Conservation (phyloP, 1,140 invertebrate species). For the Muscidifurax raptorellus region DNA sequence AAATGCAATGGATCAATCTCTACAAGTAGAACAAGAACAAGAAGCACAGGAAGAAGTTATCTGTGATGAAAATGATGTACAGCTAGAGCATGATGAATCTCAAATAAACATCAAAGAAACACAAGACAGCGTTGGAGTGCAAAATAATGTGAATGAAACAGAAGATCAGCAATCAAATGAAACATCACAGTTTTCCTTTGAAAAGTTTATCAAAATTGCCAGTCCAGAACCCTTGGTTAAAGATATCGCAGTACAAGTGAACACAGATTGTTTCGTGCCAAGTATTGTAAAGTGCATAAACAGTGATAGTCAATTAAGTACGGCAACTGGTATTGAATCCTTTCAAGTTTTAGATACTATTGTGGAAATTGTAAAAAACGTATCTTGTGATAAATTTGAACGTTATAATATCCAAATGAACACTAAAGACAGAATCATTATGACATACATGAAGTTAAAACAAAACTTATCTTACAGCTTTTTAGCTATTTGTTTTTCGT, state of each 20-base stretch:
- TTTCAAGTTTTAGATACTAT: conserved; percentile 17
- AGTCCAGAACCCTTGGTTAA: not conserved
- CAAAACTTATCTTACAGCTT: conserved; percentile 20
- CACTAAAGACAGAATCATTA: not conserved
- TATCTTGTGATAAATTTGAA: not conserved
- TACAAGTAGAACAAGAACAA: not conserved
- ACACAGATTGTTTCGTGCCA: too few relatives aligned
- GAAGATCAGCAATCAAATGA: too few relatives aligned
- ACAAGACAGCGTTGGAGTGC: not conserved
- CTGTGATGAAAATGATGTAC: too few relatives aligned
- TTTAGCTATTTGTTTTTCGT: too few relatives aligned
- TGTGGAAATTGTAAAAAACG: conserved; percentile 1
- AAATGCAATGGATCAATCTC: not conserved
- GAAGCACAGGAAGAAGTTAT: too few relatives aligned
- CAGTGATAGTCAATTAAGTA: conserved; percentile 1
- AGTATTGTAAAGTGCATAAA: too few relatives aligned
- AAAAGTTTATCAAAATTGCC: not conserved
- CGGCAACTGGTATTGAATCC: not conserved
- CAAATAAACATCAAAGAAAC: not conserved
- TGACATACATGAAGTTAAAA: conserved; percentile 26
- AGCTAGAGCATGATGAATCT: too few relatives aligned
- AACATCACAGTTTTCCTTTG: too few relatives aligned
- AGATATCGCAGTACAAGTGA: too few relatives aligned
- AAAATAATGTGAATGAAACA: not conserved
- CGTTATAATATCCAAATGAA: not conserved